Percentiles rank a stretch among this genome's conserved stretches.
Evolutionary conservation across 2,888 invertebrate species (phyloP).

Genomic region (Cenopis cana): DNA sequence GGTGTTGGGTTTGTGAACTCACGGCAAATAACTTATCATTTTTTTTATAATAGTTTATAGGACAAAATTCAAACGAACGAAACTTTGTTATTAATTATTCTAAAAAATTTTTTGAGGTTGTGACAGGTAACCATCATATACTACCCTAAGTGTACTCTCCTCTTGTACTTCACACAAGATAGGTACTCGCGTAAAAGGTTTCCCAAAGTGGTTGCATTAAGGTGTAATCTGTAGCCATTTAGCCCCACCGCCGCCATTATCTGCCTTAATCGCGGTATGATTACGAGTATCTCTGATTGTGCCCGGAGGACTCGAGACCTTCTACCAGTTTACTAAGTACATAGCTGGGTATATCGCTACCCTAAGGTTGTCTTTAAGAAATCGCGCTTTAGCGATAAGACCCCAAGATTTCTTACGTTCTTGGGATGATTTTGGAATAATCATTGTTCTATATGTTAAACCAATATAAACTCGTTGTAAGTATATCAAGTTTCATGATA

Average conservation of each 20-base stretch:
- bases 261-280: slow-evolving; percentile 23
- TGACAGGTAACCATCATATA: background rate
- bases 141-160: background rate
- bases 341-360: too few relatives aligned
- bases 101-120: background rate
- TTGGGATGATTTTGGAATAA: too few relatives aligned
- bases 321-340: background rate
- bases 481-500: too few relatives aligned
- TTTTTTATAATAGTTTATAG: too few relatives aligned
- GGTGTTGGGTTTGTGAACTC: too few relatives aligned
- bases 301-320: slow-evolving; percentile 9
- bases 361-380: too few relatives aligned
- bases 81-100: background rate
- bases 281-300: slow-evolving; percentile 6
- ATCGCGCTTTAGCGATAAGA: too few relatives aligned
- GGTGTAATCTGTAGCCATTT: slow-evolving; percentile 5
- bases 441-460: too few relatives aligned
- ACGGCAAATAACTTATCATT: too few relatives aligned
- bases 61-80: too few relatives aligned
- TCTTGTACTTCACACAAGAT: background rate
- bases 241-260: slow-evolving; percentile 17
- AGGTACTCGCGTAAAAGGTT: background rate
- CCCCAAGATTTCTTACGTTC: too few relatives aligned
- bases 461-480: too few relatives aligned
- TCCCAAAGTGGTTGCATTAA: slow-evolving; percentile 11